Base-by-base conservation (phyloP, 37 sponge, comb jelly and placozoan genomes). In the Eunapius fragilis region DNA sequence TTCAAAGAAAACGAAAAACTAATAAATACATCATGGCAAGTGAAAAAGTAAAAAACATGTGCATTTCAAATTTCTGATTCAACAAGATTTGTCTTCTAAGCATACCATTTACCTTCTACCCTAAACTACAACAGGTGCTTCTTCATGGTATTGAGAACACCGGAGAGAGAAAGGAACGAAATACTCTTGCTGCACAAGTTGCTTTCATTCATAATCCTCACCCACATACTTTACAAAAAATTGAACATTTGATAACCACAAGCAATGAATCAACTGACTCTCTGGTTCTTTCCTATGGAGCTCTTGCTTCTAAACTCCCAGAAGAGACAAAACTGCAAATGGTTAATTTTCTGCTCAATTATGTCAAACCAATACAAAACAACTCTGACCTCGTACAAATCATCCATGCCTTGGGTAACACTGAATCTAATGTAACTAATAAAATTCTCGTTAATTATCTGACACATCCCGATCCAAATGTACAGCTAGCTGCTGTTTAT, bases 351-450 rank as follows among this genome's bases (percentile, higher is more conserved):
- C 72, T 88, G 34, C 28, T 82, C 32, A 68, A 76, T 24, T 38
- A 83, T 34, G 47, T 88, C 34, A 32, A 35, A 14, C 13, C 10
- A 35, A 49, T 41, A 41, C 41, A 41, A 6, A 41, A 81, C 45
- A 81, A 81, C 45, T 75, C 25, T 75, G 76, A 50, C 27, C 36
- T 88, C 0, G 33, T 82, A 27, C 77, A 77, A 38, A 33, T 78
- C 7, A 75, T 82, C 83, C 71, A 83, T 50, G 69, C 89, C 26
- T 78, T 88, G 32, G 89, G 89, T 13, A 88, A 88, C 89, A 88
- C 83, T 2, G 89, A 82, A 24, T 70, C 83, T 33, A 25, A 68
- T 26, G 25, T 58, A 25, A 48, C 83, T 36, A 47, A 47, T 12
- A 70, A 82, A n/a, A 36, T 50, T 13, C 31, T 88, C 26, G 31